Conservation (phyloP, 1,140 invertebrate species). For the Meloidogyne floridensis region DNA sequence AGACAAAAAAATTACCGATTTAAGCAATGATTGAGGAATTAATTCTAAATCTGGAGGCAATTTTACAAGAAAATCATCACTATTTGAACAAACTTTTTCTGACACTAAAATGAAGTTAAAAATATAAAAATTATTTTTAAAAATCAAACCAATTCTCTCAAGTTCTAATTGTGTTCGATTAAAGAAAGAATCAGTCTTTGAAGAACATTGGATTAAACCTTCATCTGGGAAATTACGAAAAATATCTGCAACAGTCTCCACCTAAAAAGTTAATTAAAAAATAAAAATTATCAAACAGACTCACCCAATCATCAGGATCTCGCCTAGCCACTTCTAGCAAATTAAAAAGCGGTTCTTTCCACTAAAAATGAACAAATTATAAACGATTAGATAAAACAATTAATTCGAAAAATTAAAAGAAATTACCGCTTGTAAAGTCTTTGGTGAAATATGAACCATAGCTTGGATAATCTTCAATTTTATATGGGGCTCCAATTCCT, state of each 20-base stretch:
- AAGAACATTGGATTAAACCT: constrained; percentile 39
- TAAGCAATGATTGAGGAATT: constrained; percentile 39
- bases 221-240: constrained; percentile 42
- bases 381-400: not conserved
- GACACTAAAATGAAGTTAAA: not conserved
- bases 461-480: constrained; percentile 55
- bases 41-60: constrained; percentile 41
- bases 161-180: constrained; percentile 41
- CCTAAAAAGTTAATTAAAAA: constrained; percentile 34
- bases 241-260: constrained; percentile 48
- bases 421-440: constrained; percentile 41
- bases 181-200: constrained; percentile 43
- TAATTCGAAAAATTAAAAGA: not conserved
- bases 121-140: constrained; percentile 1
- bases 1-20: constrained; percentile 20
- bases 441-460: constrained; percentile 53
- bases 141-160: constrained; percentile 30
- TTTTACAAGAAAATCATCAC: not conserved
- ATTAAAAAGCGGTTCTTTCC: constrained; percentile 41
- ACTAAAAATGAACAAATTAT: constrained; percentile 32
- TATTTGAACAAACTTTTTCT: constrained; percentile 13
- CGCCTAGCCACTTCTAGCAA: constrained; percentile 40
- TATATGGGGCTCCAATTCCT: constrained; percentile 47
- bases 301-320: constrained; percentile 53
- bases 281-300: not conserved